Conservation (phyloP, 2,797 vertebrate species). For the Cossypha niveicapilla region DNA sequence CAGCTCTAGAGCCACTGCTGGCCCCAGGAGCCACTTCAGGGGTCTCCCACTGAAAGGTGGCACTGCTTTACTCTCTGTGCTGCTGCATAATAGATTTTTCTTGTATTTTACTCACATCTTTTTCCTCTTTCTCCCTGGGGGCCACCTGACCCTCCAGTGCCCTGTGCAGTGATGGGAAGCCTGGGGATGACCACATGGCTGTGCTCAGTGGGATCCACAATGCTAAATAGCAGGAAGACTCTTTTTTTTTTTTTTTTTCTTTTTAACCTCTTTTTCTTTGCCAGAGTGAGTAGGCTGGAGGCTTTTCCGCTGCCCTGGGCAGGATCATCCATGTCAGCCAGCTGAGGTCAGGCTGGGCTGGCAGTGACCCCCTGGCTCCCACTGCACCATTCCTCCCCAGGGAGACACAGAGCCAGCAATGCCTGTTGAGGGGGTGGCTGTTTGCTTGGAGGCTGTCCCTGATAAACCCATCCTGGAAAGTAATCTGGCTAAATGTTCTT, state of each 20-base stretch:
- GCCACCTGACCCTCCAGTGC: not conserved
- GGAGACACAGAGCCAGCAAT: fast-evolving
- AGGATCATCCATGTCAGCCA: not conserved
- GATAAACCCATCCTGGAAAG: not conserved
- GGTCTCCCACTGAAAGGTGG: not conserved
- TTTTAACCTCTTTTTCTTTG: not conserved
- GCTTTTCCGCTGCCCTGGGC: not conserved
- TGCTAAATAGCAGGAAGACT: not conserved
- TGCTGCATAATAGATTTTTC: not conserved
- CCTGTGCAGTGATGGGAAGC: not conserved
- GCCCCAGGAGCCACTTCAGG: fast-evolving
- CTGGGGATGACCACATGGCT: not conserved
- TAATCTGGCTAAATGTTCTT: not conserved
- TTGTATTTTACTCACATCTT: not conserved
- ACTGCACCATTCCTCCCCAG: not conserved
- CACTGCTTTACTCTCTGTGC: fast-evolving
- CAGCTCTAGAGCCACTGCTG: fast-evolving
- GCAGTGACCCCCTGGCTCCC: not conserved
- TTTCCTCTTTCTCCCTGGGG: not conserved
- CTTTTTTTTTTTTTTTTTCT: not conserved
- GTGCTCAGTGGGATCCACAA: not conserved
- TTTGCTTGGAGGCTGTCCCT: not conserved
- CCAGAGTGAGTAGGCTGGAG: not conserved
- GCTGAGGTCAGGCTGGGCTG: not conserved
- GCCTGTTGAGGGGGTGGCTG: not conserved